Percentiles rank a stretch among this genome's conserved stretches.
These are phyloP conservation scores for Lonchura striata DNA, from an alignment of 2,113 vertebrate species.

Conservation along the genomic window DNA sequence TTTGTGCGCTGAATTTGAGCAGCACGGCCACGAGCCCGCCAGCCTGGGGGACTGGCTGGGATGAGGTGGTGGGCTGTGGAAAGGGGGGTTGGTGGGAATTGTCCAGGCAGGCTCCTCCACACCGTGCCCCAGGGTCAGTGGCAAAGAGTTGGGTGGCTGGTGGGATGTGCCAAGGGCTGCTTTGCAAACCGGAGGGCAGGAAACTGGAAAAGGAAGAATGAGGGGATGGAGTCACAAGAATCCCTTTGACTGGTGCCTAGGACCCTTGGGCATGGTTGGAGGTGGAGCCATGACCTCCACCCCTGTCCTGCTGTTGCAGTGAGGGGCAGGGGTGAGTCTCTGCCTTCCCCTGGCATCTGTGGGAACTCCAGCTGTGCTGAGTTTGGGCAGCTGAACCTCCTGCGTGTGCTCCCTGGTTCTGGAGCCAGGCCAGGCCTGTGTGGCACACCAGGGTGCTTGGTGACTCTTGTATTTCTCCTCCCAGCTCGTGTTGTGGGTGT, in stretches of 20 bases:
- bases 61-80: neutral
- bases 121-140: fast-evolving
- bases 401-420: neutral
- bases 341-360: neutral
- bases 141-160: neutral
- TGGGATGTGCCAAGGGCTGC: neutral
- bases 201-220: neutral
- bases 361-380: neutral
- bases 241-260: neutral
- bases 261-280: neutral
- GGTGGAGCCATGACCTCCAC: neutral
- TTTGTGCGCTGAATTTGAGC: neutral
- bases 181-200: neutral
- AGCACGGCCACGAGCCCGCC: fast-evolving
- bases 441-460: neutral
- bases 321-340: neutral
- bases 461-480: neutral
- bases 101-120: fast-evolving
- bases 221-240: neutral
- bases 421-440: fast-evolving
- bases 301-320: neutral
- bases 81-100: neutral
- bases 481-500: neutral
- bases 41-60: fast-evolving
- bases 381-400: neutral